Evolutionary conservation across 2,888 invertebrate genomes (phyloP).

Genomic region (Napeogenes sylphis): DNA sequence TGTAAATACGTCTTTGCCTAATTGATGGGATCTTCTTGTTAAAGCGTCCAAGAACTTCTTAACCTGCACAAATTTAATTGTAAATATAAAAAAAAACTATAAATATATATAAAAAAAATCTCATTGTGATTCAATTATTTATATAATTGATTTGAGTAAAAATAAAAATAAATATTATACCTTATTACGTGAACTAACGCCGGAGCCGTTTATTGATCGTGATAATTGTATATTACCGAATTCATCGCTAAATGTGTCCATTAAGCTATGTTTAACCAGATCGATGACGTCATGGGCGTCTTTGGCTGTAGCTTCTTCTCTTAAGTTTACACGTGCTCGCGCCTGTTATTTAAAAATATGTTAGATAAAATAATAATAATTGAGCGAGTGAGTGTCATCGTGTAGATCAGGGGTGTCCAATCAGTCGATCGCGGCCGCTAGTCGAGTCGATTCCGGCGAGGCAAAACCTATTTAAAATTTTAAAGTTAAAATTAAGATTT

Average conservation of each 20-base stretch:
- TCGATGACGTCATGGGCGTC: slow-evolving; percentile 93
- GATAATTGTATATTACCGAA: slow-evolving; percentile 80
- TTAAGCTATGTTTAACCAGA: slow-evolving; percentile 87
- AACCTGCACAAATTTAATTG: slow-evolving; percentile 66
- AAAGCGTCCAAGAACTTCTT: slow-evolving; percentile 85
- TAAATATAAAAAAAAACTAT: too few relatives aligned
- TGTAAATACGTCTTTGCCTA: slow-evolving; percentile 85
- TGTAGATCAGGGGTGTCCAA: too few relatives aligned
- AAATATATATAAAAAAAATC: not conserved
- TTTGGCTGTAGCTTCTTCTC: slow-evolving; percentile 85
- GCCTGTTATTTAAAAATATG: slow-evolving; percentile 74
- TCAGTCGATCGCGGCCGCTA: too few relatives aligned
- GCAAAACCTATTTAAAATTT: too few relatives aligned
- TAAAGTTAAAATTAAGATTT: too few relatives aligned
- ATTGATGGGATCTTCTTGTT: slow-evolving; percentile 80
- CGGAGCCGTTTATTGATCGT: slow-evolving; percentile 84
- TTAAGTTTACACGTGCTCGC: slow-evolving; percentile 90
- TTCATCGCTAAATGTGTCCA: slow-evolving; percentile 86
- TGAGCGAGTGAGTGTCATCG: too few relatives aligned
- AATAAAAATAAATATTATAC: slow-evolving; percentile 46
- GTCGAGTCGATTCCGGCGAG: too few relatives aligned
- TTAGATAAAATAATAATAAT: slow-evolving; percentile 7
- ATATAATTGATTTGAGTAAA: too few relatives aligned
- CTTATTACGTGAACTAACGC: slow-evolving; percentile 83
- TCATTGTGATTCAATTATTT: not conserved